These are phyloP conservation scores for Pinctada fucata DNA, from an alignment of 2,888 invertebrate species.

Conservation along the genomic window DNA sequence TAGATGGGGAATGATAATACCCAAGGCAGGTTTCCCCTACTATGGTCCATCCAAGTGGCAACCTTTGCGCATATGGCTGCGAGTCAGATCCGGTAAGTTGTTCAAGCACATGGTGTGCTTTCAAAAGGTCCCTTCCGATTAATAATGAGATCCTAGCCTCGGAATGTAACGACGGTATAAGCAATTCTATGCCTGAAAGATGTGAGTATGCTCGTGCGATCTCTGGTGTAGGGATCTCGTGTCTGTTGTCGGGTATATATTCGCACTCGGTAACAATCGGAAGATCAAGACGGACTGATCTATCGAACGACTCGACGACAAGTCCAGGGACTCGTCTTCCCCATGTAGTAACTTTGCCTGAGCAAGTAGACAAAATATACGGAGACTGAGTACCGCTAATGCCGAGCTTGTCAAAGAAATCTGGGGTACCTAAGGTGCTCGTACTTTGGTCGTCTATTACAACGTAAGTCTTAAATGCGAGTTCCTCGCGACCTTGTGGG, in stretches of 20 bases:
- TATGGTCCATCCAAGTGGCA: too few relatives aligned
- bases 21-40: too few relatives aligned
- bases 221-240: slow-evolving; percentile 35
- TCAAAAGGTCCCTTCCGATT: slow-evolving; percentile 31
- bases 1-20: slow-evolving; percentile 28
- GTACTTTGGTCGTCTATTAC: neutral
- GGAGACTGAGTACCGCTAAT: neutral
- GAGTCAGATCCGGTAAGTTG: too few relatives aligned
- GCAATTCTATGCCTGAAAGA: slow-evolving; percentile 12
- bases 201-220: slow-evolving; percentile 26
- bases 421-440: neutral
- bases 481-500: neutral
- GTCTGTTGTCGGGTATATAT: neutral
- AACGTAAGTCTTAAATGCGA: neutral
- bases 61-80: too few relatives aligned
- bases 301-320: neutral
- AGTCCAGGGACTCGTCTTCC: neutral
- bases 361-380: neutral
- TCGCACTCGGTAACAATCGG: neutral
- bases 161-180: slow-evolving; percentile 27
- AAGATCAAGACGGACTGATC: neutral
- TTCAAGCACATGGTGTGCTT: too few relatives aligned
- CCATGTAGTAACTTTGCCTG: neutral
- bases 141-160: slow-evolving; percentile 29
- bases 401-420: neutral